Percentiles rank a stretch among this genome's conserved stretches.
Evolutionary conservation across 2,888 invertebrate species (phyloP).

Genomic region (Hesperia comma): DNA sequence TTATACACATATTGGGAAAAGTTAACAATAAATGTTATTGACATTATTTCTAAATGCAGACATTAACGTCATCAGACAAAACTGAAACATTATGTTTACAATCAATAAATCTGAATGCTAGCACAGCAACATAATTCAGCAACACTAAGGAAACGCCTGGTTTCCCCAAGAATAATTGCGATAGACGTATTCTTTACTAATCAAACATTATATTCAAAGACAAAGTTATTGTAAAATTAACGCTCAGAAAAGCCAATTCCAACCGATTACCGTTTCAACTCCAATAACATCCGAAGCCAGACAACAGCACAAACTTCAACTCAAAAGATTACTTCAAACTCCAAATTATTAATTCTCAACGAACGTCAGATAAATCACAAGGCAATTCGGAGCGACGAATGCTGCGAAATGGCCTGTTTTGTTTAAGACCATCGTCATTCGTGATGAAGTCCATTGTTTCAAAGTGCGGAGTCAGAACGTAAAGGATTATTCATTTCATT

Average conservation of each 20-base stretch:
- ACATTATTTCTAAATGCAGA: too few relatives aligned
- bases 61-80: too few relatives aligned
- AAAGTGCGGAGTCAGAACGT: constrained; percentile 66
- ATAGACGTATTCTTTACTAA: too few relatives aligned
- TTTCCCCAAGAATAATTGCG: too few relatives aligned
- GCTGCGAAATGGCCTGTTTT: constrained; percentile 70
- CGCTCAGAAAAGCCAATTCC: constrained; percentile 14
- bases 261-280: constrained; percentile 25
- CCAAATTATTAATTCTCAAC: constrained; percentile 47
- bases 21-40: too few relatives aligned
- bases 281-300: constrained; percentile 17
- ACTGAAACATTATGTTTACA: too few relatives aligned
- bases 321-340: constrained; percentile 44
- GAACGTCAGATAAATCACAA: constrained; percentile 47
- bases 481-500: constrained; percentile 77
- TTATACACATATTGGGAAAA: too few relatives aligned
- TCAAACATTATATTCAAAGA: constrained; percentile 12
- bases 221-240: constrained; percentile 13
- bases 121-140: too few relatives aligned
- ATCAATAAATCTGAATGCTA: too few relatives aligned
- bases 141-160: too few relatives aligned
- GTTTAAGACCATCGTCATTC: constrained; percentile 77
- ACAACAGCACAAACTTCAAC: constrained; percentile 21
- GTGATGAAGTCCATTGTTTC: constrained; percentile 77
- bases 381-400: constrained; percentile 43